Evolutionary conservation across 1,140 invertebrate species (phyloP).

Genomic region (Metopolophium dirhodum): DNA sequence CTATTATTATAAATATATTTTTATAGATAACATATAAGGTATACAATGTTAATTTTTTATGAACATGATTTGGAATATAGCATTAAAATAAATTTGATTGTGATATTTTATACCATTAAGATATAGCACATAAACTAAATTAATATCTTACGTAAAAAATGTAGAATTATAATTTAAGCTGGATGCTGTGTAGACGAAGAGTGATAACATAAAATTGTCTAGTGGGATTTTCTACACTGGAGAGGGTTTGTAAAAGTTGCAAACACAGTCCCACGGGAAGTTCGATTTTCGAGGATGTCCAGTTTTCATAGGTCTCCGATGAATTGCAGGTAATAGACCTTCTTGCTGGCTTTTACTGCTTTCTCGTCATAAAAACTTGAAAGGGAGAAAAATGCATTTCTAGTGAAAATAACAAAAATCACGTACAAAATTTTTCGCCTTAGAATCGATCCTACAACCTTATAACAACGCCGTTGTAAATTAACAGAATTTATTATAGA

Average conservation of each 20-base stretch:
- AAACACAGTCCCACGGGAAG: slow-evolving; percentile 37
- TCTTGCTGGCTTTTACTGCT: slow-evolving; percentile 45
- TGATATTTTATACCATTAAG: not conserved
- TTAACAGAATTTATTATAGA: not conserved
- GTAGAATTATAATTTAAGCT: not conserved
- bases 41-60: not conserved
- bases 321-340: slow-evolving; percentile 53
- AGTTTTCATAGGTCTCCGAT: slow-evolving; percentile 56
- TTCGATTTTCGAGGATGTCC: slow-evolving; percentile 55
- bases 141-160: not conserved
- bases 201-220: slow-evolving; percentile 35
- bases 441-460: not conserved
- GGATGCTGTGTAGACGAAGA: not conserved
- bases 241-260: slow-evolving; percentile 6
- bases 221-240: not conserved
- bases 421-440: slow-evolving; percentile 4
- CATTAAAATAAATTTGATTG: not conserved
- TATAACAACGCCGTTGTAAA: not conserved
- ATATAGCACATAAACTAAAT: not conserved
- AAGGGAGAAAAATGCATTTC: slow-evolving; percentile 45
- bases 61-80: not conserved
- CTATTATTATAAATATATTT: no score
- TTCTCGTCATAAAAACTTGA: slow-evolving; percentile 51
- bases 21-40: no score
- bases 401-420: not conserved